A percentile compares a stretch with the other conserved stretches of the same genome.
Conservation (phyloP, 2,888 invertebrate species). For the Aphodius granarius region DNA sequence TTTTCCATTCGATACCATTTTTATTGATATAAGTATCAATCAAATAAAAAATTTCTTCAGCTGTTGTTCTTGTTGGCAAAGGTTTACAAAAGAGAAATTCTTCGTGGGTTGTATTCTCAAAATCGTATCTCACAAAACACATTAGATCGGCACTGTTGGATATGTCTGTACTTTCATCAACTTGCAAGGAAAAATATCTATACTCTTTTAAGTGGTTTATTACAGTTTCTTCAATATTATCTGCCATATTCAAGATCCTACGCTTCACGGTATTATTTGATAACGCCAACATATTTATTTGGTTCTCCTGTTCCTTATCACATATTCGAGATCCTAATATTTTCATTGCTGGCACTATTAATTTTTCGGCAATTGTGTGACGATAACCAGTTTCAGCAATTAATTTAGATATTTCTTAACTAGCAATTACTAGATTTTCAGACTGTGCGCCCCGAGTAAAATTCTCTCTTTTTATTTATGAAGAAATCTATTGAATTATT, state of each 20-base stretch:
- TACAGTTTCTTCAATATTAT: background rate
- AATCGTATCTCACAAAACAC: background rate
- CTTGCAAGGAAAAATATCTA: background rate
- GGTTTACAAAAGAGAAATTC: background rate
- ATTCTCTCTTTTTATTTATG: too few species aligned
- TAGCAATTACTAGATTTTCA: too few species aligned
- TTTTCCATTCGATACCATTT: background rate
- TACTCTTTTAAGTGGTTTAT: background rate
- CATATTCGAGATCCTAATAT: too few species aligned
- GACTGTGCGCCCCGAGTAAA: too few species aligned
- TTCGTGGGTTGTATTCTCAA: background rate
- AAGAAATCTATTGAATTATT: too few species aligned
- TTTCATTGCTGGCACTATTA: too few species aligned
- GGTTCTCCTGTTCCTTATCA: too few species aligned
- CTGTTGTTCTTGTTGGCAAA: background rate
- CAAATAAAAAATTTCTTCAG: background rate
- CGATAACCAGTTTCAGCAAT: too few species aligned
- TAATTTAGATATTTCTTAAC: too few species aligned
- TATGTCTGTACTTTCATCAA: background rate
- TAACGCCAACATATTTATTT: too few species aligned
- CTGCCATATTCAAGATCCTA: background rate
- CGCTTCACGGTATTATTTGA: too few species aligned
- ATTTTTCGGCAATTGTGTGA: too few species aligned
- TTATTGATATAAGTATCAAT: background rate
- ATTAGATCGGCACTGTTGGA: background rate